These are phyloP conservation scores for Amphiura filiformis DNA, from an alignment of 35 echinoderm and acorn worm genomes.

Conservation along the genomic window DNA sequence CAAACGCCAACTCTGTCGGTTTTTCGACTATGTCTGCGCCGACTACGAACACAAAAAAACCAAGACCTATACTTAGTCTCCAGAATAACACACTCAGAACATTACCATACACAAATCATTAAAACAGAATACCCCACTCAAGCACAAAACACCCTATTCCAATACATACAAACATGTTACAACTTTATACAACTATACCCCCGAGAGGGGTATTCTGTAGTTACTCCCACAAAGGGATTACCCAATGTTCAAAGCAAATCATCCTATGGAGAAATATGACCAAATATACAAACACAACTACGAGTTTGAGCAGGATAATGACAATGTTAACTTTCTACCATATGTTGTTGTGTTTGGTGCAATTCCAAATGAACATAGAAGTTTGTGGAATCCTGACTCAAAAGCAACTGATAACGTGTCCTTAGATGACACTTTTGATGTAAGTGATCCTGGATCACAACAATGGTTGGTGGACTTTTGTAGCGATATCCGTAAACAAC, in stretches of 20 bases:
- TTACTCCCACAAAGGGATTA: too few species aligned
- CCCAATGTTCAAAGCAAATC: constrained; percentile 49
- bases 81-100: too few species aligned
- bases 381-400: constrained; percentile 61
- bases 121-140: too few species aligned
- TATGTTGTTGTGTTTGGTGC: constrained; percentile 37
- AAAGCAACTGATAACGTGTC: not conserved
- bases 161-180: too few species aligned
- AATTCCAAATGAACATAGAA: constrained; percentile 32
- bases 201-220: too few species aligned
- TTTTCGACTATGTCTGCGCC: too few species aligned
- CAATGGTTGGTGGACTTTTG: constrained; percentile 75
- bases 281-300: constrained; percentile 46
- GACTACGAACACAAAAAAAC: too few species aligned
- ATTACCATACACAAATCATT: too few species aligned
- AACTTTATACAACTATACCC: too few species aligned
- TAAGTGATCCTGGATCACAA: constrained; percentile 35
- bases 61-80: too few species aligned
- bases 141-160: too few species aligned
- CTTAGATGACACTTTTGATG: constrained; percentile 28
- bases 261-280: constrained; percentile 76
- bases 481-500: constrained; percentile 24
- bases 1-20: too few species aligned
- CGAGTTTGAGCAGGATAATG: not conserved
- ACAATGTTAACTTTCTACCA: not conserved